Percentiles rank a stretch among this genome's conserved stretches.
Conservation (phyloP, 2,797 vertebrate species). For the Gymnothorax reevesii region DNA sequence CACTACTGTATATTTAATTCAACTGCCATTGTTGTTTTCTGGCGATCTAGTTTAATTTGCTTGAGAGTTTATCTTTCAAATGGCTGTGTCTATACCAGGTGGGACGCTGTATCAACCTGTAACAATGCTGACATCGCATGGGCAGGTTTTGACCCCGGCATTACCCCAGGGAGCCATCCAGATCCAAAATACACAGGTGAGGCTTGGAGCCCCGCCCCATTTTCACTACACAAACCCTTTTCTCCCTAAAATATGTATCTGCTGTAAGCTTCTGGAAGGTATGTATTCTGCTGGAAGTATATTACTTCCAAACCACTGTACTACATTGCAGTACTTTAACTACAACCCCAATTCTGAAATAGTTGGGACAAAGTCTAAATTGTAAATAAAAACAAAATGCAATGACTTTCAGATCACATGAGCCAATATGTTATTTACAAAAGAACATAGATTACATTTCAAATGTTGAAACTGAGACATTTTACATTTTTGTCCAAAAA, state of each 20-base stretch:
- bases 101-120: constrained; percentile 98
- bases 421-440: no score
- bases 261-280: no score
- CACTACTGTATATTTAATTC: neutral
- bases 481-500: no score
- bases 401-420: no score
- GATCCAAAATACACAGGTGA: constrained; percentile 95
- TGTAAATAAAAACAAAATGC: no score
- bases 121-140: constrained; percentile 98
- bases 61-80: neutral
- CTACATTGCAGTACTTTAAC: no score
- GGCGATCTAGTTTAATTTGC: neutral
- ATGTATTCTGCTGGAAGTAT: no score
- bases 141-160: constrained; percentile 94
- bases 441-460: no score
- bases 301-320: neutral
- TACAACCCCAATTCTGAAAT: no score
- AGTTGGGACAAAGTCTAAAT: no score
- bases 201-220: constrained; percentile 10
- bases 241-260: neutral
- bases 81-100: constrained; percentile 68
- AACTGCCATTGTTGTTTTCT: constrained; percentile 25
- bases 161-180: constrained; percentile 93
- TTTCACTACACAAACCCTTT: neutral
- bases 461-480: no score